These are phyloP conservation scores for Agapostemon virescens DNA, from an alignment of 2,888 invertebrate species.

Conservation along the genomic window DNA sequence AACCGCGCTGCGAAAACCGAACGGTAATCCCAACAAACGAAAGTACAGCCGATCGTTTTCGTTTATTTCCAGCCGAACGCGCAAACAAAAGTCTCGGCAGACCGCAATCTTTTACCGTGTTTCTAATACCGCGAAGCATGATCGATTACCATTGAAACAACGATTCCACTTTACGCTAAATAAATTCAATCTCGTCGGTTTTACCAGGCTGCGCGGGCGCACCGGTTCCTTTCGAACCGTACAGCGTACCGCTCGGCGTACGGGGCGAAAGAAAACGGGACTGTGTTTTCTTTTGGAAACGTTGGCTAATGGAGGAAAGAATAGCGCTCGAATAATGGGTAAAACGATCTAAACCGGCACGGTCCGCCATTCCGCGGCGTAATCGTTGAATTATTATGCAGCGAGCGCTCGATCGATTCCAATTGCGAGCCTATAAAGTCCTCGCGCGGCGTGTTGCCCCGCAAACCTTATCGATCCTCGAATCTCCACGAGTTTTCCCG, in stretches of 20 bases:
- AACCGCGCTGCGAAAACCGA: background rate
- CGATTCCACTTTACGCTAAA: background rate
- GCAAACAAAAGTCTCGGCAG: background rate
- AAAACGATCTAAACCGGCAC: background rate
- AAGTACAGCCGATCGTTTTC: background rate
- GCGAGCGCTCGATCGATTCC: conserved; percentile 13
- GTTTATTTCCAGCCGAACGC: background rate
- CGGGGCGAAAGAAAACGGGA: background rate
- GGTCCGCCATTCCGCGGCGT: background rate
- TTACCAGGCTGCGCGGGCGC: background rate
- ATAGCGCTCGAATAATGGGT: background rate
- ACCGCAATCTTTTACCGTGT: background rate
- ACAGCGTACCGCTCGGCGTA: no score
- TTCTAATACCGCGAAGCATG: background rate
- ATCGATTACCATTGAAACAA: background rate
- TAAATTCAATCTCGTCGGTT: background rate
- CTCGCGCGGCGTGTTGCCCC: background rate
- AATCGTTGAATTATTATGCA: conserved; percentile 11
- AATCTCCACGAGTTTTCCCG: background rate
- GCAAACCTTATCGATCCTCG: conserved; percentile 23
- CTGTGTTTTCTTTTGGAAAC: background rate
- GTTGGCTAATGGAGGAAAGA: background rate
- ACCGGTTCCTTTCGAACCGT: no score
- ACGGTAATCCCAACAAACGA: background rate
- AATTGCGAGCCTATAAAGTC: conserved; percentile 21